Evolutionary conservation across 2,888 invertebrate species (phyloP).

Genomic region (Ommatoiulus sabulosus): DNA sequence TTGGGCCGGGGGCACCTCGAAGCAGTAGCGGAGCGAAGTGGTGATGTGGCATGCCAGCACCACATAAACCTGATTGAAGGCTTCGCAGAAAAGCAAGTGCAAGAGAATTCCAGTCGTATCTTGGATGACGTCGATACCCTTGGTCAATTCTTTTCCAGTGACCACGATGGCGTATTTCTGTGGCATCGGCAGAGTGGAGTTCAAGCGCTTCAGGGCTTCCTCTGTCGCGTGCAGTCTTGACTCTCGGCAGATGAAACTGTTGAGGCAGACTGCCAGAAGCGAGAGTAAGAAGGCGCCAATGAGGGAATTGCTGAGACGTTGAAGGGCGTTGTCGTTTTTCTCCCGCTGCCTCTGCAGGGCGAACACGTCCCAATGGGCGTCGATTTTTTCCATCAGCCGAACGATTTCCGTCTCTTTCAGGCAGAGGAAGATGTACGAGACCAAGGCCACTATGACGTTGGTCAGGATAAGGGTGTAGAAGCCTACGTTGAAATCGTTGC

Average conservation of each 20-base stretch:
- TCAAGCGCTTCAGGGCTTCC: neutral
- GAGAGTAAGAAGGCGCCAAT: neutral
- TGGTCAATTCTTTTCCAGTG: neutral
- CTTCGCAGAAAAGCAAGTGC: conserved; percentile 7
- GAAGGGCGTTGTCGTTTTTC: neutral
- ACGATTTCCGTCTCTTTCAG: neutral
- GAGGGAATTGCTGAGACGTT: neutral
- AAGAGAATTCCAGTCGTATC: neutral
- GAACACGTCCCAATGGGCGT: conserved; percentile 11
- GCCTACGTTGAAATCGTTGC: conserved; percentile 2
- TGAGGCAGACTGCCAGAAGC: neutral
- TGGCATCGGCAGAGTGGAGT: neutral
- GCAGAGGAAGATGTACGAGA: conserved; percentile 5
- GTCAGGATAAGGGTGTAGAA: conserved; percentile 1
- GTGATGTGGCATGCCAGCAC: neutral
- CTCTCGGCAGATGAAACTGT: neutral
- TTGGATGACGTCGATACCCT: conserved; percentile 19
- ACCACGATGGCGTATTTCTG: neutral
- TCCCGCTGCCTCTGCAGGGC: conserved; percentile 4
- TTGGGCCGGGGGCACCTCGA: neutral
- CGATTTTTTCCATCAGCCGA: neutral
- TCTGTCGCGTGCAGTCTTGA: neutral
- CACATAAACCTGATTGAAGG: neutral
- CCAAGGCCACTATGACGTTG: neutral
- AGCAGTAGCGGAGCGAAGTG: neutral